Evolutionary conservation across 2,797 vertebrate species (phyloP), one percentile per base, ranked within the genome.

Genomic region (Sebastes trivittatus): DNA sequence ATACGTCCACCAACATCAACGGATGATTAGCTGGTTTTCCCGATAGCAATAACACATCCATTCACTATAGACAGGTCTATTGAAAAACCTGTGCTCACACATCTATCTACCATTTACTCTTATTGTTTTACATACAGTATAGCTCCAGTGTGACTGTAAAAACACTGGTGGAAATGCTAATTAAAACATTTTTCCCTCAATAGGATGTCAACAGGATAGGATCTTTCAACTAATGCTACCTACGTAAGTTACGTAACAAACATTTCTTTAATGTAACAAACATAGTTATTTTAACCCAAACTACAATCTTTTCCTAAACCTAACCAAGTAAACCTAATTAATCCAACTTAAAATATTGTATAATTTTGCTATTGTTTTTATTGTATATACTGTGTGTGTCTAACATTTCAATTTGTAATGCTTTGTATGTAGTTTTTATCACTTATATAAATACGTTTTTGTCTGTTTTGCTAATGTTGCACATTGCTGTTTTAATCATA

Each of bases 291-390:
- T 60, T 1, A 60, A 0, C 27, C 16, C 23, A 0, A 58, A 0
- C 2, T 0, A 14, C 25, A 2, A 49, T 49, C 3, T 49, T 49
- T 49, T 0, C 46, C 46, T 49, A 49, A 18, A 49, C 42, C 14
- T 46, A 46, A 18, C 42, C 42, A 46, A 42, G 38, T 42, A 42
- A 16, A 42, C 38, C 38, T 42, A 42, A 42, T 42, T 42, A 42
- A 42, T 46, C 16, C 42, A 18, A 46, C 42, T 46, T 46, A 46
- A 46, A 46, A 18, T 46, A 46, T 46, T 46, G 42, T 46, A 18
- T 46, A 46, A 46, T 25, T 25, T 25, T 46, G 16, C 42, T 18
- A 46, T 46, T 46, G 42, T 46, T 46, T 46, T 8, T 18, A 46
- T 18, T 46, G 42, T 46, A 0, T 46, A 18, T 46, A 46, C 0